phyloP scores from a whole-genome alignment of 2,113 vertebrate genomes.

The Nothobranchius furzeri region DNA sequence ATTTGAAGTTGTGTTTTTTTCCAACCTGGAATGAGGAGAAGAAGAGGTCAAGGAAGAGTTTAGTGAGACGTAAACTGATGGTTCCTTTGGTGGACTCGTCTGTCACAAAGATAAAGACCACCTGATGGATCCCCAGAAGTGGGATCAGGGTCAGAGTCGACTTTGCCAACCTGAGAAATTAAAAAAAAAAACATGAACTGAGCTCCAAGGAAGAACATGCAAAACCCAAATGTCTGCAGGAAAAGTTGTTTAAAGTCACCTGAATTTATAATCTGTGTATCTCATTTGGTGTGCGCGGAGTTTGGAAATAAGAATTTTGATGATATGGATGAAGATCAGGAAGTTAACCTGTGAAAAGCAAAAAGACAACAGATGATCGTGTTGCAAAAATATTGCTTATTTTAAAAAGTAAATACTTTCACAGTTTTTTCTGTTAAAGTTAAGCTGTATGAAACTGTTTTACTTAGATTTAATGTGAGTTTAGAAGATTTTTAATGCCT shows the following conservation, averaged over 20 bases:
- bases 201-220: not conserved
- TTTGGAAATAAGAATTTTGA: constrained; percentile 92
- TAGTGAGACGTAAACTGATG: constrained; percentile 85
- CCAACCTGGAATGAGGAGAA: constrained; percentile 94
- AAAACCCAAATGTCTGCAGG: not conserved
- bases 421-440: no score
- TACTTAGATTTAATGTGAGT: no score
- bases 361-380: not conserved
- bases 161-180: constrained; percentile 87
- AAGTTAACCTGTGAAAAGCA: constrained; percentile 88
- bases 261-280: constrained; percentile 93
- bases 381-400: no score
- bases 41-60: constrained; percentile 93
- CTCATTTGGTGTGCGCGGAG: constrained; percentile 92
- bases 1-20: not conserved
- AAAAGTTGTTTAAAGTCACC: constrained; percentile 66
- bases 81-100: constrained; percentile 88
- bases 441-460: no score
- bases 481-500: no score
- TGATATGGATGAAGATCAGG: constrained; percentile 90
- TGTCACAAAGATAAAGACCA: constrained; percentile 89
- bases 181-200: not conserved
- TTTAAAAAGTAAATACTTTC: no score
- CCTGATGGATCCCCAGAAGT: constrained; percentile 91
- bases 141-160: constrained; percentile 96